These are phyloP conservation scores for Acleris literana DNA, from an alignment of 2,888 invertebrate genomes.

Conservation along the genomic window DNA sequence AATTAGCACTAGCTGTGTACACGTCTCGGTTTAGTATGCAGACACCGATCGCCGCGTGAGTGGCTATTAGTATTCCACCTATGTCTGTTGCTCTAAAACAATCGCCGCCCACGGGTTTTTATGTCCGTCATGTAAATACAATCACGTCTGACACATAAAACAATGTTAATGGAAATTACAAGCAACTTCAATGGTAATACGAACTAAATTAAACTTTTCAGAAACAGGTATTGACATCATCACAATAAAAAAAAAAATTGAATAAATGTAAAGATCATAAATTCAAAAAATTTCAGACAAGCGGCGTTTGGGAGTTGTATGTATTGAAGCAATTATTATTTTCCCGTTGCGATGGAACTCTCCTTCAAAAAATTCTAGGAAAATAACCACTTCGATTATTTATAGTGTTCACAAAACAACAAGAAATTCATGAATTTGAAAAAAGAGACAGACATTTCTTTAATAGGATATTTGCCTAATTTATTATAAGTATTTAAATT, in stretches of 20 bases:
- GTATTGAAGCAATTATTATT: too few species aligned
- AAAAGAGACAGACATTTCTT: too few species aligned
- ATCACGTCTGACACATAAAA: constrained; percentile 61
- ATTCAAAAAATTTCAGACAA: too few species aligned
- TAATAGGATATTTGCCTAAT: too few species aligned
- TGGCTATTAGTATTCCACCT: constrained; percentile 66
- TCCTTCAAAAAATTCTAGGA: too few species aligned
- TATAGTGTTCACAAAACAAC: too few species aligned
- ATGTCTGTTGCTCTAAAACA: constrained; percentile 64
- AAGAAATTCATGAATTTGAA: too few species aligned
- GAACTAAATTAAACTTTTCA: constrained; percentile 4
- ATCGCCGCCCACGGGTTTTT: constrained; percentile 66
- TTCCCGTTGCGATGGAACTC: too few species aligned
- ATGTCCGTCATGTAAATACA: constrained; percentile 62
- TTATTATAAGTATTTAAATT: too few species aligned
- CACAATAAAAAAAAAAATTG: background rate
- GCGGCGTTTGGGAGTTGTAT: too few species aligned
- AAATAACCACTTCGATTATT: too few species aligned
- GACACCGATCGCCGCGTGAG: constrained; percentile 45
- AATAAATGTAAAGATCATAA: background rate
- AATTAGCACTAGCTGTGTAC: constrained; percentile 28
- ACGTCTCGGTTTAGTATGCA: constrained; percentile 29
- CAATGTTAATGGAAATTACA: constrained; percentile 58
- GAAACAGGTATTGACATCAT: constrained; percentile 15
- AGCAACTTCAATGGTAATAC: constrained; percentile 38